Evolutionary conservation across 2,113 vertebrate genomes (phyloP).

Genomic region (Todiramphus saurophagus): DNA sequence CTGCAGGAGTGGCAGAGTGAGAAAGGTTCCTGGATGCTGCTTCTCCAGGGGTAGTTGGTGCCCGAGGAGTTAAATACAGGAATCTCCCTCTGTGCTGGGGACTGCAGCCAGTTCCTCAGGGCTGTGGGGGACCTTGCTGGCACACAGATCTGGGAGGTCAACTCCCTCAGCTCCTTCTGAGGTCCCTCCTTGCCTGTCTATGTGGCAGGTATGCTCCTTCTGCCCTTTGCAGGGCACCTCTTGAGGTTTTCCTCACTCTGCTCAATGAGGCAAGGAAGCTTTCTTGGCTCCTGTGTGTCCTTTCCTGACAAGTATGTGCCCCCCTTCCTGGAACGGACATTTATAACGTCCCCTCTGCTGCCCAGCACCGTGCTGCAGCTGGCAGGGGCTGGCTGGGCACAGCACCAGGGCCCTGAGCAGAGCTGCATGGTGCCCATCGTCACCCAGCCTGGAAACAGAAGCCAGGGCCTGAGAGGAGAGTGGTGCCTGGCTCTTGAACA

Average conservation of each 20-base stretch:
- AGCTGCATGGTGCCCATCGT: rapidly evolving
- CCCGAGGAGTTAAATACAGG: neutral
- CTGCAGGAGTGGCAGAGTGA: neutral
- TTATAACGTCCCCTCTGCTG: neutral
- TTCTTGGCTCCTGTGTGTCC: neutral
- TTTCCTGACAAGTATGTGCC: neutral
- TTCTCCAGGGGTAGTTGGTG: neutral
- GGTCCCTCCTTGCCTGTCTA: neutral
- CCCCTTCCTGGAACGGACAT: neutral
- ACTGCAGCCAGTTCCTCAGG: neutral
- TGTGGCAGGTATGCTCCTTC: neutral
- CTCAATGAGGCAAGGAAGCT: neutral
- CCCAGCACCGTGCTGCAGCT: neutral
- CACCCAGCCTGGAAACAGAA: neutral
- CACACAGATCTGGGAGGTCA: neutral
- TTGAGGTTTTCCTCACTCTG: neutral
- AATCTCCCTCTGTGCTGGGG: neutral
- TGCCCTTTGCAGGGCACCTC: neutral
- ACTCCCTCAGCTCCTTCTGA: neutral
- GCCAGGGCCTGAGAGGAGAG: neutral
- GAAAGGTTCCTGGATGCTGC: neutral
- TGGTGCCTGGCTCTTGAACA: neutral
- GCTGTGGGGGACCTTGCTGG: neutral
- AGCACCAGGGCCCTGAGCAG: neutral
- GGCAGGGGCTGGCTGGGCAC: neutral